Conservation (phyloP, 2,888 invertebrate species). For the Drosophila gaucha region DNA sequence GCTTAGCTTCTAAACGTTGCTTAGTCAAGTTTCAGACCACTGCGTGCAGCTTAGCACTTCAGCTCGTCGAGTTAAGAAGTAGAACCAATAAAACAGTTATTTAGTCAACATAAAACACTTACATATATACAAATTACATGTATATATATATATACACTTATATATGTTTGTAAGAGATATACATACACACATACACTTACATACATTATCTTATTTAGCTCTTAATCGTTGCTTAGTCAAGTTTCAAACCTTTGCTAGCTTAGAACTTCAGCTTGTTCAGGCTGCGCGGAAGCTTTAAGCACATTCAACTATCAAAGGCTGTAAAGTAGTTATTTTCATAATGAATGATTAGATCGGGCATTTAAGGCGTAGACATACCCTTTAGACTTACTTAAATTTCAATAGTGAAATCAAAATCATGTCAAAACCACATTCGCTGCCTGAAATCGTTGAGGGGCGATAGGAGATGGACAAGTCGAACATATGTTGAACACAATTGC, state of each 20-base stretch:
- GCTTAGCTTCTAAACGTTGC: no score
- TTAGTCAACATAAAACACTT: no score
- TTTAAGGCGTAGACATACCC: not conserved
- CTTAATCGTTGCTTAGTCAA: no score
- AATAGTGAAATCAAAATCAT: not conserved
- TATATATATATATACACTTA: no score
- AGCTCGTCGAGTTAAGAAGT: no score
- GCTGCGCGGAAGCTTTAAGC: not conserved
- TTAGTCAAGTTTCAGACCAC: not conserved
- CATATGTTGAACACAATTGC: slow-evolving; percentile 29
- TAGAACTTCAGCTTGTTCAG: not conserved
- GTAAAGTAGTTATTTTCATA: no score
- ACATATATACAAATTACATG: no score
- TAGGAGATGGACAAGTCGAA: slow-evolving; percentile 8
- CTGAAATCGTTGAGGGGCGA: no score
- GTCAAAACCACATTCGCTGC: not conserved
- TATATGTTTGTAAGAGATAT: no score
- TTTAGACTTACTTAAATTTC: not conserved
- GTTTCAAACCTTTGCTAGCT: not conserved
- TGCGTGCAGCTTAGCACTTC: not conserved
- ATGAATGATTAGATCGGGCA: not conserved
- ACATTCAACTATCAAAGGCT: not conserved
- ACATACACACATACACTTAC: no score
- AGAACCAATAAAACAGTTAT: no score
- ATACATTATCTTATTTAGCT: no score